Conservation (phyloP, 2,113 vertebrate genomes). For the Ochotona curzoniae region DNA sequence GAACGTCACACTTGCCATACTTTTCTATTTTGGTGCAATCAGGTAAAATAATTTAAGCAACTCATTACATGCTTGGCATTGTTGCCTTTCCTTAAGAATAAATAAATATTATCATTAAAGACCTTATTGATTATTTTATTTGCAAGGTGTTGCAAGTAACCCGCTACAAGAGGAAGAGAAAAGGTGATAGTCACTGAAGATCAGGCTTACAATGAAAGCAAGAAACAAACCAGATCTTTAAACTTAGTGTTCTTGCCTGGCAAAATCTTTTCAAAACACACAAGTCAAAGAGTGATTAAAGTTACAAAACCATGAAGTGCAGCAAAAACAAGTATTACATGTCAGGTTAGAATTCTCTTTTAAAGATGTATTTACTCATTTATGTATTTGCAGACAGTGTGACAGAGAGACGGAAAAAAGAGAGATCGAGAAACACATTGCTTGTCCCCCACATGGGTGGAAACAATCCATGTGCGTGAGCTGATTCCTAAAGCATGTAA, state of each 20-base stretch:
- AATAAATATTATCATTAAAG: background rate
- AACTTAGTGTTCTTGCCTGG: background rate
- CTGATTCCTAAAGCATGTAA: too few relatives aligned
- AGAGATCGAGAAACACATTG: too few relatives aligned
- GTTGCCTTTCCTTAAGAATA: background rate
- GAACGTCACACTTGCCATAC: background rate
- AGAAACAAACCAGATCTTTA: background rate
- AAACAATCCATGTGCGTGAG: too few relatives aligned
- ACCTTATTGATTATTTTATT: background rate
- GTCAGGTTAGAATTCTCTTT: background rate
- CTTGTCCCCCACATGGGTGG: too few relatives aligned
- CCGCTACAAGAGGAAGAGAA: background rate
- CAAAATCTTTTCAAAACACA: background rate
- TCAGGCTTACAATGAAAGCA: background rate
- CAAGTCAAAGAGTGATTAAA: background rate
- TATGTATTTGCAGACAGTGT: too few relatives aligned
- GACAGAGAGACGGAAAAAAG: too few relatives aligned
- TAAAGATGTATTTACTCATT: too few relatives aligned
- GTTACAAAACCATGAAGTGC: background rate
- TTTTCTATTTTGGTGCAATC: slow-evolving; percentile 20
- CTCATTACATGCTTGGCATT: background rate
- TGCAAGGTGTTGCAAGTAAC: background rate
- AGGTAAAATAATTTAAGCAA: background rate
- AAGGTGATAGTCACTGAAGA: background rate
- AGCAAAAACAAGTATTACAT: too few relatives aligned